phyloP scores from a whole-genome alignment of 2,797 vertebrate genomes.

The Perodicticus potto region DNA sequence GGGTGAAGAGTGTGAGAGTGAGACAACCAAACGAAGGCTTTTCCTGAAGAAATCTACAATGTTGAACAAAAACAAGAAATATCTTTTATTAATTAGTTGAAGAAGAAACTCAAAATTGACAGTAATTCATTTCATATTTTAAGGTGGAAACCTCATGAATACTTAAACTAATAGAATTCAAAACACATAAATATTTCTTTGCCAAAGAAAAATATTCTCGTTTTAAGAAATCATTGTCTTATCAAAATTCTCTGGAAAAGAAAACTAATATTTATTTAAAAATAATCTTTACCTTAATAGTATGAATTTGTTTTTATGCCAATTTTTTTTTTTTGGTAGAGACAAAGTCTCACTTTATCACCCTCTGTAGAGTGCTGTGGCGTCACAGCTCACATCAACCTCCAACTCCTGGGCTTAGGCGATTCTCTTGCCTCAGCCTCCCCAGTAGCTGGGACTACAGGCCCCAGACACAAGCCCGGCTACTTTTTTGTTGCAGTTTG shows the following conservation, averaged over 20 bases:
- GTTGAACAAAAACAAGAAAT: not conserved
- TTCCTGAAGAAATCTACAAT: not conserved
- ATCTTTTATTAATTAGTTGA: not conserved
- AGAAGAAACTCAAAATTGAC: not conserved
- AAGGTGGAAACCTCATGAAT: not conserved
- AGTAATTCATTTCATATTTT: not conserved
- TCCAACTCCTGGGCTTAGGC: too few relatives aligned
- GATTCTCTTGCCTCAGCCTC: too few relatives aligned
- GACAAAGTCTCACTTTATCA: too few relatives aligned
- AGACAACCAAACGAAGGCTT: not conserved
- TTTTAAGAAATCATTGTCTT: not conserved
- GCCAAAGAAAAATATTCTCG: not conserved
- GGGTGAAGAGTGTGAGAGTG: not conserved
- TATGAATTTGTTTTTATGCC: not conserved
- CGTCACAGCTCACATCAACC: too few relatives aligned
- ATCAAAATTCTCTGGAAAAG: conserved; percentile 1
- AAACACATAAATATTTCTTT: not conserved
- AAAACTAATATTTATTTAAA: conserved; percentile 9
- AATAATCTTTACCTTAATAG: not conserved
- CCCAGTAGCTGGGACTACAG: too few relatives aligned
- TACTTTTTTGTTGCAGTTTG: too few relatives aligned
- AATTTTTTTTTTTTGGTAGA: too few relatives aligned
- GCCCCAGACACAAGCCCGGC: too few relatives aligned
- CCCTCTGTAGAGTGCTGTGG: too few relatives aligned
- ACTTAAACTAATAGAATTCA: not conserved